Evolutionary conservation across 2,888 invertebrate species (phyloP).

Genomic region (Euzophera pinguis): DNA sequence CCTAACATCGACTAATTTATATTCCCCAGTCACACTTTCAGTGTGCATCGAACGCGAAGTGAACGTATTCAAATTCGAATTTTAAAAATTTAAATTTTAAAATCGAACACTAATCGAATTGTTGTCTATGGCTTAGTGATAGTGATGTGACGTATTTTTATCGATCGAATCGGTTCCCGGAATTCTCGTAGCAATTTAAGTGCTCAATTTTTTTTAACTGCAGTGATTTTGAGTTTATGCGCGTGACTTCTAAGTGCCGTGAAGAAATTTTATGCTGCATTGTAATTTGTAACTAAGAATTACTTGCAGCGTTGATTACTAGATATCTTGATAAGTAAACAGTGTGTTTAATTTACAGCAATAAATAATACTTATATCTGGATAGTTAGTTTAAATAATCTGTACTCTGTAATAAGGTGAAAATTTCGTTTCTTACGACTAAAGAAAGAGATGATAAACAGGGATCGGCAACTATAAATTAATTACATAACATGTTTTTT

Average conservation of each 20-base stretch:
- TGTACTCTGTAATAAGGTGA: too few species aligned
- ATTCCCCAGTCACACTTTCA: conserved; percentile 23
- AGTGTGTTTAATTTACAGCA: too few species aligned
- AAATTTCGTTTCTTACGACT: too few species aligned
- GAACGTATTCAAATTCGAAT: conserved; percentile 21
- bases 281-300: neutral
- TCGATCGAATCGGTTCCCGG: conserved; percentile 2
- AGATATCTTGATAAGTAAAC: neutral
- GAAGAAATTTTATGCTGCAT: neutral
- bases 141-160: conserved; percentile 15
- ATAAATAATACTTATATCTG: too few species aligned
- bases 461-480: too few species aligned
- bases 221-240: neutral
- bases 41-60: conserved; percentile 20
- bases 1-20: conserved; percentile 17
- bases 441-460: too few species aligned
- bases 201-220: neutral
- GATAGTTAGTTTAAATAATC: too few species aligned
- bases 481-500: too few species aligned
- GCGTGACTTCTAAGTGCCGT: neutral
- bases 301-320: conserved; percentile 4
- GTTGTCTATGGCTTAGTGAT: conserved; percentile 4
- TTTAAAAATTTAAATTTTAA: conserved; percentile 15
- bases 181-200: neutral
- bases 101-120: conserved; percentile 12